Evolutionary conservation across 2,113 vertebrate species (phyloP).

Genomic region (Psettodes erumei): DNA sequence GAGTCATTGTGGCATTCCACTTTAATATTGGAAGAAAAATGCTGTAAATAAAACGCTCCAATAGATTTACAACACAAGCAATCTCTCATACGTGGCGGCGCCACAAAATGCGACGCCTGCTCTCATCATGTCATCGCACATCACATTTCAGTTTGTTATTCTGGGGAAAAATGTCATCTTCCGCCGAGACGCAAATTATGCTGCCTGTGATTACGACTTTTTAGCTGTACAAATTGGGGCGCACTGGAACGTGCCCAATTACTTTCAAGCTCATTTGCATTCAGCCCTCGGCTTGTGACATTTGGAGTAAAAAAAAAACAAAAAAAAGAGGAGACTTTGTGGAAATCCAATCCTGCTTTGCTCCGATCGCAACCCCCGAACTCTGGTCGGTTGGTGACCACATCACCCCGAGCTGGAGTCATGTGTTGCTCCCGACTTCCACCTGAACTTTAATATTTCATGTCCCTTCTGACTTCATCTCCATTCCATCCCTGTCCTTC

Average conservation of each 20-base stretch:
- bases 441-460: conserved; percentile 51
- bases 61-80: neutral
- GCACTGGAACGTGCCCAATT: conserved; percentile 35
- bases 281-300: conserved; percentile 41
- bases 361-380: conserved; percentile 17
- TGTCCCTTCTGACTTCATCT: conserved; percentile 40
- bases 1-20: neutral
- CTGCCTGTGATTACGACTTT: conserved; percentile 46
- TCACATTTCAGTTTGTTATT: conserved; percentile 48
- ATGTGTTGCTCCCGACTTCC: neutral
- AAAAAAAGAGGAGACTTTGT: neutral
- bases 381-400: conserved; percentile 20
- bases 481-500: conserved; percentile 18
- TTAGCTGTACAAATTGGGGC: conserved; percentile 59
- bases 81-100: conserved; percentile 14
- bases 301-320: conserved; percentile 21
- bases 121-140: conserved; percentile 28
- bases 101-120: conserved; percentile 18
- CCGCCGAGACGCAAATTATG: conserved; percentile 37
- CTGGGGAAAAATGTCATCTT: conserved; percentile 35
- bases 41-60: conserved; percentile 10
- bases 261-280: conserved; percentile 53
- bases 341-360: conserved; percentile 27
- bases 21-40: neutral
- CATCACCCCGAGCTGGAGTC: neutral